phyloP scores from a whole-genome alignment of 2,888 invertebrate genomes.

The Rotaria macrura region DNA sequence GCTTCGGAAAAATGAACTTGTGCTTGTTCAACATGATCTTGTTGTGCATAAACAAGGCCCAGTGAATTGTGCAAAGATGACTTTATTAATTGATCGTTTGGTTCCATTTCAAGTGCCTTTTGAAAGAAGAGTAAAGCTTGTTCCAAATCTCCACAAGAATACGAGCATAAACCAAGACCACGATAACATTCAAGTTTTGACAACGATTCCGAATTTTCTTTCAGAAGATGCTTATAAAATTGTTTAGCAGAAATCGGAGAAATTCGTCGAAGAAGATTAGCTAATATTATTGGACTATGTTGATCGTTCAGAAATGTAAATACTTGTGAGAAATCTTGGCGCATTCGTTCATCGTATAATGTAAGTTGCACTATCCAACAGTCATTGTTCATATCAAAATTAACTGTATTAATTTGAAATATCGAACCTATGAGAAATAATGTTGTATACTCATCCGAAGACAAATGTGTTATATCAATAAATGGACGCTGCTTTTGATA shows the following conservation, averaged over 20 bases:
- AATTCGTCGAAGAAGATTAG: not conserved
- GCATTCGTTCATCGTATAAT: not conserved
- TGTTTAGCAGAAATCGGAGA: not conserved
- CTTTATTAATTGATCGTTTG: not conserved
- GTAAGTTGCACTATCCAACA: not conserved
- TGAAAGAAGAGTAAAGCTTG: not conserved
- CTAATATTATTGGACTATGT: not conserved
- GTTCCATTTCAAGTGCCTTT: not conserved
- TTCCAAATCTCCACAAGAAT: not conserved
- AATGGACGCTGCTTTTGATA: not conserved
- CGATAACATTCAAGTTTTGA: slow-evolving; percentile 2
- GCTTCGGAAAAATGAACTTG: not conserved
- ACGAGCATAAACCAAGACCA: not conserved
- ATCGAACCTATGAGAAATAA: not conserved
- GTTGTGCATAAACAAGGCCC: not conserved
- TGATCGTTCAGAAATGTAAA: not conserved
- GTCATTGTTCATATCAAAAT: not conserved
- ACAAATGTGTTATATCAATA: no score
- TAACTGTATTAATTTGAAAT: not conserved
- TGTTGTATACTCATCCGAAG: not conserved
- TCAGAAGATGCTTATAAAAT: slow-evolving; percentile 12
- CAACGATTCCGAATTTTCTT: not conserved
- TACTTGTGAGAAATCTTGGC: not conserved
- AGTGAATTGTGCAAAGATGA: not conserved
- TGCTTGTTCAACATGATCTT: not conserved